These are phyloP conservation scores for Aix galericulata DNA, from an alignment of 2,113 vertebrate species.

Conservation along the genomic window DNA sequence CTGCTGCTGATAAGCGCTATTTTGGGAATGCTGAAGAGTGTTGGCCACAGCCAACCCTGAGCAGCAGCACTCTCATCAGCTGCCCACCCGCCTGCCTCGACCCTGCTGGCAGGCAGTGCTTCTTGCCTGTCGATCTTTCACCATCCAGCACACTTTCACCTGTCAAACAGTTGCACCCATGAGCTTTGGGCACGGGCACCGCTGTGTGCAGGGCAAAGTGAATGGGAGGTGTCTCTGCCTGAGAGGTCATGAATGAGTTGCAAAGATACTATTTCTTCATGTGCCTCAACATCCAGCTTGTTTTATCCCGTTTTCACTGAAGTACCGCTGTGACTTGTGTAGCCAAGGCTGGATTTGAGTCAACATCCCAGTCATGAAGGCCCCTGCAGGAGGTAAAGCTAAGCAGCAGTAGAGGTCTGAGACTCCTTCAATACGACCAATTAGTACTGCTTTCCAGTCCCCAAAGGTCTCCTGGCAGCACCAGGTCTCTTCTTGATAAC, in stretches of 20 bases:
- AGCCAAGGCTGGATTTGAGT: not conserved
- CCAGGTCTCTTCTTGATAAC: not conserved
- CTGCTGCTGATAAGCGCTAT: conserved; percentile 1
- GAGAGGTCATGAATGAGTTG: not conserved
- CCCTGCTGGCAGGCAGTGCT: not conserved
- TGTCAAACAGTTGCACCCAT: not conserved
- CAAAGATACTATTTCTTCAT: not conserved
- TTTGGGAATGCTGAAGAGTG: not conserved
- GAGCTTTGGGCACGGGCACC: not conserved
- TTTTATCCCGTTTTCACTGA: not conserved
- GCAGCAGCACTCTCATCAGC: not conserved
- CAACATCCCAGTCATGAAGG: not conserved
- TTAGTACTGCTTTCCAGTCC: not conserved
- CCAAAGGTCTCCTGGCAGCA: not conserved
- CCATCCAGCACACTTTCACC: not conserved
- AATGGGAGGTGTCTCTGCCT: not conserved
- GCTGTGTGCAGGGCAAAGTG: not conserved
- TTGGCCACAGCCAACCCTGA: not conserved
- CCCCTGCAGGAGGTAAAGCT: not conserved
- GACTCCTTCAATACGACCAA: not conserved
- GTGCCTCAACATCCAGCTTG: not conserved
- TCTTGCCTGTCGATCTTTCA: not conserved
- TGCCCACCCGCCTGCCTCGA: not conserved
- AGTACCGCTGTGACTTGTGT: not conserved
- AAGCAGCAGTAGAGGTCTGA: not conserved